A percentile compares a stretch with the other conserved stretches of the same genome.
These are phyloP conservation scores for Baccha elongata DNA, from an alignment of 2,888 invertebrate species.

Conservation along the genomic window DNA sequence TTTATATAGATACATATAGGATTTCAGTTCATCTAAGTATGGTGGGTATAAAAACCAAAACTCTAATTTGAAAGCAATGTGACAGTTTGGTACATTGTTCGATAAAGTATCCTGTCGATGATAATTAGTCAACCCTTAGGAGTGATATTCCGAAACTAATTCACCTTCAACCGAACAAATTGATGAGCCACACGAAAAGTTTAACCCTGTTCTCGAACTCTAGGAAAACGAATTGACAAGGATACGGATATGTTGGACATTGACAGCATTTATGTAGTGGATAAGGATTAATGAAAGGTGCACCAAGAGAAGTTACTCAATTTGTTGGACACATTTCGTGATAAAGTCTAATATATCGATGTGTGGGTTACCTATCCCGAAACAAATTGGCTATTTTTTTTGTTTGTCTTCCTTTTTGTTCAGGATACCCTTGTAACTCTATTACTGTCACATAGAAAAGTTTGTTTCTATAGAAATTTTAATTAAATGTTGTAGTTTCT, in stretches of 20 bases:
- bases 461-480: constrained; percentile 15
- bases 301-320: constrained; percentile 42
- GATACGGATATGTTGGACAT: constrained; percentile 48
- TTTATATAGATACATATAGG: constrained; percentile 26
- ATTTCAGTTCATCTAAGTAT: background rate
- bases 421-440: constrained; percentile 14
- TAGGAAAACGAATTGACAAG: constrained; percentile 43
- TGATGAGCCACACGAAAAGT: constrained; percentile 68
- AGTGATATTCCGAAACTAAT: constrained; percentile 53
- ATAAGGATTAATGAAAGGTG: constrained; percentile 67
- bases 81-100: constrained; percentile 44
- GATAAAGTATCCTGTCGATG: constrained; percentile 52
- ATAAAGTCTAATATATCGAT: constrained; percentile 58
- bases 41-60: constrained; percentile 31
- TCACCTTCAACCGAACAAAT: constrained; percentile 61
- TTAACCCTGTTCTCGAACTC: constrained; percentile 11
- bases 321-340: constrained; percentile 54
- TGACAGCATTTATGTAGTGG: constrained; percentile 19
- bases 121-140: constrained; percentile 62
- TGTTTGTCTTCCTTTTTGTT: background rate
- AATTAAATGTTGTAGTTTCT: constrained; percentile 26
- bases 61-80: constrained; percentile 54
- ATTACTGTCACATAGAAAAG: constrained; percentile 19
- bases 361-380: constrained; percentile 10
- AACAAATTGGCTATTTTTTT: constrained; percentile 36